phyloP scores from a whole-genome alignment of 1,140 invertebrate species.

The Adelges cooleyi region DNA sequence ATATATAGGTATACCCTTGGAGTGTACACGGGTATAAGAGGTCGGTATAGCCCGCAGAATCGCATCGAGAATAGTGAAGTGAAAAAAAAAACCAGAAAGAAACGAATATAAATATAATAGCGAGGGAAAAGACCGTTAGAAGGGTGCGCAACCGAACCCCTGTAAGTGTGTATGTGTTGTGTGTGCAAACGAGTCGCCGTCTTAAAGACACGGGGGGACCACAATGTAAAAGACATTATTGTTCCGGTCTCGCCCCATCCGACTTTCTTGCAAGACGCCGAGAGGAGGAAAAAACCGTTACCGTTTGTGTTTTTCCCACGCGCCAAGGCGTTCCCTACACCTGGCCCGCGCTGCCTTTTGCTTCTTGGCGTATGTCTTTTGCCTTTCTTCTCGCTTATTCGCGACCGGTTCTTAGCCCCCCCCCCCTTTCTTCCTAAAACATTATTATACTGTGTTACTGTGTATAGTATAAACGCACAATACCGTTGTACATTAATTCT shows the following conservation, averaged over 20 bases:
- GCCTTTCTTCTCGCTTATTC: neutral
- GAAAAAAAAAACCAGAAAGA: conserved; percentile 1
- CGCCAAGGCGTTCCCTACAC: conserved; percentile 9
- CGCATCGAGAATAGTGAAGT: neutral
- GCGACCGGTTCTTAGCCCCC: neutral
- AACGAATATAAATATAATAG: neutral
- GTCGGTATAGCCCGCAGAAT: conserved; percentile 1
- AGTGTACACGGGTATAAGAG: neutral
- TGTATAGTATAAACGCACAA: too few relatives aligned
- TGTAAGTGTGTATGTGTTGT: neutral
- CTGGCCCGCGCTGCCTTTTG: conserved; percentile 8
- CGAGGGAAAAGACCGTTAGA: conserved; percentile 6
- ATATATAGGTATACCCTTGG: neutral
- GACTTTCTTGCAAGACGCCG: conserved; percentile 22
- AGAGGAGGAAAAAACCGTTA: conserved; percentile 22
- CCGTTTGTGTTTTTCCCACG: conserved; percentile 10
- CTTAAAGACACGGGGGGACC: conserved; percentile 16
- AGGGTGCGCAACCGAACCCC: conserved; percentile 13
- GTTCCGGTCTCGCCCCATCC: conserved; percentile 4
- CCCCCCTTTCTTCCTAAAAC: neutral
- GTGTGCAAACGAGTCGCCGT: neutral
- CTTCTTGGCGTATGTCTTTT: conserved; percentile 27
- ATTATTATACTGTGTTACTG: neutral
- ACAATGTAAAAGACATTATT: neutral
- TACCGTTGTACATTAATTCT: too few relatives aligned